Conservation (phyloP, 2,797 vertebrate species). For the Hemibagrus guttatus region DNA sequence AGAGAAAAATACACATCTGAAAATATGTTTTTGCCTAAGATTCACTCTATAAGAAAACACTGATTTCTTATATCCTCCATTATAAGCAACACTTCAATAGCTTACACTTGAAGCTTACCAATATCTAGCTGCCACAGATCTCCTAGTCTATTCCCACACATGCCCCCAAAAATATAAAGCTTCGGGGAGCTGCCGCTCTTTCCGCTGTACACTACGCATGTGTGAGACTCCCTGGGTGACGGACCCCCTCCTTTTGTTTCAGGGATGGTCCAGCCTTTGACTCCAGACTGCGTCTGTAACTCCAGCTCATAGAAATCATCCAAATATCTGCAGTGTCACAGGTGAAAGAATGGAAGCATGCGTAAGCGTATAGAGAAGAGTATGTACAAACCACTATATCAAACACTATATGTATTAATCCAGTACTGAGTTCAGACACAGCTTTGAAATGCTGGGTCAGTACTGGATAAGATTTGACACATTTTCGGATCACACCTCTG, state of each 20-base stretch:
- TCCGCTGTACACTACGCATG: slow-evolving; percentile 81
- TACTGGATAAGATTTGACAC: background rate
- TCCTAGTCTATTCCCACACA: slow-evolving; percentile 88
- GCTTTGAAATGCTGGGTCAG: background rate
- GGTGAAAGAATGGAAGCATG: background rate
- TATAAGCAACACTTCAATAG: background rate
- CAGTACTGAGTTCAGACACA: background rate
- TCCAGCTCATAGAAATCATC: slow-evolving; percentile 95
- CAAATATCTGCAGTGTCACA: slow-evolving; percentile 76
- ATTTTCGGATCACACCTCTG: background rate
- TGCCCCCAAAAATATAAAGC: slow-evolving; percentile 94
- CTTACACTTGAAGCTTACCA: slow-evolving; percentile 70
- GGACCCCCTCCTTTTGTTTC: slow-evolving; percentile 86
- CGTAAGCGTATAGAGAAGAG: background rate
- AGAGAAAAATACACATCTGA: background rate
- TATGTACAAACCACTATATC: background rate
- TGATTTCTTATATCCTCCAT: background rate
- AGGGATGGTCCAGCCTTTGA: slow-evolving; percentile 88
- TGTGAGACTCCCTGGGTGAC: slow-evolving; percentile 91
- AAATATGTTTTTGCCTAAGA: background rate
- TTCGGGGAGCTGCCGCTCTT: slow-evolving; percentile 80
- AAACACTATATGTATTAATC: background rate
- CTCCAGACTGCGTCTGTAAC: slow-evolving; percentile 87
- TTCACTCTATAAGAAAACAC: background rate
- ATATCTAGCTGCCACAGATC: slow-evolving; percentile 96